Evolutionary conservation across 1,140 invertebrate genomes (phyloP).

Genomic region (Platorchestia sp.): DNA sequence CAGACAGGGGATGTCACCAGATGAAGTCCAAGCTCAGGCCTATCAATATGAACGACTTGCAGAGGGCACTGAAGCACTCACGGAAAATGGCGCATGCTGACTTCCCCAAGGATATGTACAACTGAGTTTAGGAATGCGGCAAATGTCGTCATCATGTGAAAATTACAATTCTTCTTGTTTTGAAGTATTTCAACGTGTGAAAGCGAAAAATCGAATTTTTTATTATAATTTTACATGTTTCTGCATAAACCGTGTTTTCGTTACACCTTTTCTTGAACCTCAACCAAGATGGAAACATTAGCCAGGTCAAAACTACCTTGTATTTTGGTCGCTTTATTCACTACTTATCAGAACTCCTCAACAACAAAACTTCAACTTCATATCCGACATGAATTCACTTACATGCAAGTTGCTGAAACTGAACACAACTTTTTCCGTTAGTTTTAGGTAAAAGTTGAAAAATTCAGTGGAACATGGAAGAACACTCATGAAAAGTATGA

Average conservation of each 20-base stretch:
- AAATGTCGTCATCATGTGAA: neutral
- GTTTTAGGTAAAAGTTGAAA: too few species aligned
- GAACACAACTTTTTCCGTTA: too few species aligned
- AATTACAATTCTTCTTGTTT: neutral
- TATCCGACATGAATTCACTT: too few species aligned
- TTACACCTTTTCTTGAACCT: neutral
- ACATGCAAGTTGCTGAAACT: too few species aligned
- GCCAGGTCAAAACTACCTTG: neutral
- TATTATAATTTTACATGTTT: neutral
- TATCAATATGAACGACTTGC: constrained; percentile 48
- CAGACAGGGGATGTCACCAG: neutral
- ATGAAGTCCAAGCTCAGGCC: constrained; percentile 19
- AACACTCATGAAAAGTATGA: too few species aligned
- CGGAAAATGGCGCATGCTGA: constrained; percentile 1
- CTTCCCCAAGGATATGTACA: constrained; percentile 57
- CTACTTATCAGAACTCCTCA: too few species aligned
- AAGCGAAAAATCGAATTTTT: neutral
- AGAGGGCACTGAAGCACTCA: constrained; percentile 24
- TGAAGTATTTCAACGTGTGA: neutral
- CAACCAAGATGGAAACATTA: neutral
- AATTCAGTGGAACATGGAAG: too few species aligned
- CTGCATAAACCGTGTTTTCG: neutral
- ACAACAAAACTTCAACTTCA: too few species aligned
- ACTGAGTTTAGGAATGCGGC: neutral
- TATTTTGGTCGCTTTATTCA: neutral